Conservation (phyloP, 35 echinoderm and acorn worm species). For the Patiria miniata region DNA sequence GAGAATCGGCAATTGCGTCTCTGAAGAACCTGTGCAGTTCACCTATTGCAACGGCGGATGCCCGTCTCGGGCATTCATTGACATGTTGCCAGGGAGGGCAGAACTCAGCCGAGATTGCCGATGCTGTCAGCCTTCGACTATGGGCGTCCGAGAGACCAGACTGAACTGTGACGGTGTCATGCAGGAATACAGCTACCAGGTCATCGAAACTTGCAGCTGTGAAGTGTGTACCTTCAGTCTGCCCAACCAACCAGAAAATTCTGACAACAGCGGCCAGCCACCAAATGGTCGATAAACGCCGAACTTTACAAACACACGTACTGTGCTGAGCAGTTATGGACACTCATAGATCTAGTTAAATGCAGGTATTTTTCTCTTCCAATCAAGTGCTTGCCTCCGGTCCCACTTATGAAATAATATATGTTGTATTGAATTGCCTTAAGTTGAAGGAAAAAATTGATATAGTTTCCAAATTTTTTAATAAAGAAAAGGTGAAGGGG, state of each 20-base stretch:
- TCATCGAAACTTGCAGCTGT: constrained; percentile 23
- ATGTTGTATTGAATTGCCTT: no score
- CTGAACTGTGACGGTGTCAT: background rate
- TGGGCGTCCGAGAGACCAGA: background rate
- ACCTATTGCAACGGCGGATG: constrained; percentile 20
- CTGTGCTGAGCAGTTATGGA: constrained; percentile 11
- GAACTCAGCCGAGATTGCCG: background rate
- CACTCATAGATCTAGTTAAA: background rate
- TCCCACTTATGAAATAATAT: background rate
- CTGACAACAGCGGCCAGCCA: background rate
- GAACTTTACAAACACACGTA: background rate
- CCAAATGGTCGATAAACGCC: background rate
- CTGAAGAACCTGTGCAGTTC: constrained; percentile 12
- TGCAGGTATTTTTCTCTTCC: background rate
- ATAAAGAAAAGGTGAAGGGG: no score
- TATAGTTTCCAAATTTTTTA: no score
- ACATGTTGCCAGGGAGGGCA: constrained; percentile 4
- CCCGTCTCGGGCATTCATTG: background rate
- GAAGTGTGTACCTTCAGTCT: background rate
- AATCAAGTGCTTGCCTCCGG: background rate
- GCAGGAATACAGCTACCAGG: constrained; percentile 3
- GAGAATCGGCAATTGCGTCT: background rate
- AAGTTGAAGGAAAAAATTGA: no score
- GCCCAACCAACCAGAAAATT: background rate
- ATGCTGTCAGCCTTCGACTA: constrained; percentile 18